Evolutionary conservation across 2,888 invertebrate genomes (phyloP), one percentile per base, ranked within the genome.

Genomic region (Caenorhabditis sulstoni): DNA sequence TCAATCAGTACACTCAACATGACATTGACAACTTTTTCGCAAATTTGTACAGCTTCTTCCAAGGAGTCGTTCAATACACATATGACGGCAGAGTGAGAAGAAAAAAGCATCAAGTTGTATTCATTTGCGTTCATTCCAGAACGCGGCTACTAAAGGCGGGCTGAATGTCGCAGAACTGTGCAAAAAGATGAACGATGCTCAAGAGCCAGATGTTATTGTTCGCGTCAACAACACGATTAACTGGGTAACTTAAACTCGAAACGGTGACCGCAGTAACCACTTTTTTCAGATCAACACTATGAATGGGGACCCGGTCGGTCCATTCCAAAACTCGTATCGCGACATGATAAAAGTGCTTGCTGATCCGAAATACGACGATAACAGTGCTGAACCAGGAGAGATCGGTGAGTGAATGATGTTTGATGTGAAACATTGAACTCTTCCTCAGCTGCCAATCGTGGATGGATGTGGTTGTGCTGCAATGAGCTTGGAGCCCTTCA

Each of bases 401-500:
- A 67, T 73, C 29, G 77, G 77, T 77, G 41, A 5, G n/a, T n/a
- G 0, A 57, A 8, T 14, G 5, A 20, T 11, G n/a, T n/a, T n/a
- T n/a, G 18, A 45, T 18, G 3, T 29, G 0, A 35, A 9, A 20
- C 29, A 11, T 9, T 5, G 4, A 39, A 22, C 37, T 39, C n/a
- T 37, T 53, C 65, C 81, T 53, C 53, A 82, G 84, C 82, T 18
- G 79, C 81, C 14, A 61, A 53, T n/a, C 68, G 83, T 41, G 84
- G 84, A 18, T 86, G 86, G 86, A 84, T 82, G 84, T 86, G 86
- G 87, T 66, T 87, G 58, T 85, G 85, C 53, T 87, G 87, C 66
- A 87, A 87, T 23, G 84, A 86, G 49, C 67, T 87, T 22, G 87
- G 87, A 44, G 86, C 66, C 52, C 75, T 87, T 22, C 87, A 87